Evolutionary conservation across 2,797 vertebrate species (phyloP), one percentile per base, ranked within the genome.

Genomic region (Apogon talboti): DNA sequence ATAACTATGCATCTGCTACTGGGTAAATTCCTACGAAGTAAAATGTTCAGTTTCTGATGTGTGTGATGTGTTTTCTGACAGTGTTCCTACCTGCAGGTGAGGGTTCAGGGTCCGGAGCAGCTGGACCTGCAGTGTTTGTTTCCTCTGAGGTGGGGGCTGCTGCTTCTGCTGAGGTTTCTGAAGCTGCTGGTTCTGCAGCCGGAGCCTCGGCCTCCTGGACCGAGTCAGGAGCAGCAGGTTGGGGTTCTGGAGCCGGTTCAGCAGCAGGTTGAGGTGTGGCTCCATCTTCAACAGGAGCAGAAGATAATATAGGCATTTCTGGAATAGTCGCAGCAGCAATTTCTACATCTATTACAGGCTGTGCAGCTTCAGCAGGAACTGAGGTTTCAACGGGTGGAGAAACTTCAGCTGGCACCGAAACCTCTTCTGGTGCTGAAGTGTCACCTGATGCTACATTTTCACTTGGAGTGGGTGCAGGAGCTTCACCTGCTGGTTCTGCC

Each of bases 271-370:
- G 62, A 50, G 66, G 50, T n/a, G 74, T 45, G 30, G 28, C 16
- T 24, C 21, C 21, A 24, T 24, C 21, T 24, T 24, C 21, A 24
- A 24, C 21, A 24, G 21, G 21, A 24, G 21, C 21, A 24, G 21
- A 24, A 24, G 21, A 24, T 24, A 24, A 24, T 24, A 24, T 2
- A 38, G 65, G 69, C 79, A 92, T 57, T 46, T 74, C 69, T 68
- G 91, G 91, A 71, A 91, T 59, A 44, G 83, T 88, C 38, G 87
- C 86, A 61, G 49, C 64, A 59, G 91, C 89, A 45, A 91, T 83
- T 33, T 41, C 44, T 53, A 59, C 3, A 66, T 89, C 63, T 72
- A 89, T 84, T 10, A 89, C 13, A 11, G 19, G 4, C 7, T 63
- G 50, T 8, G 2, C 48, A 47, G 46, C 18, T 15, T 38, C 57